Base-by-base conservation (phyloP, 1,140 invertebrate species). In the Diprion similis region DNA sequence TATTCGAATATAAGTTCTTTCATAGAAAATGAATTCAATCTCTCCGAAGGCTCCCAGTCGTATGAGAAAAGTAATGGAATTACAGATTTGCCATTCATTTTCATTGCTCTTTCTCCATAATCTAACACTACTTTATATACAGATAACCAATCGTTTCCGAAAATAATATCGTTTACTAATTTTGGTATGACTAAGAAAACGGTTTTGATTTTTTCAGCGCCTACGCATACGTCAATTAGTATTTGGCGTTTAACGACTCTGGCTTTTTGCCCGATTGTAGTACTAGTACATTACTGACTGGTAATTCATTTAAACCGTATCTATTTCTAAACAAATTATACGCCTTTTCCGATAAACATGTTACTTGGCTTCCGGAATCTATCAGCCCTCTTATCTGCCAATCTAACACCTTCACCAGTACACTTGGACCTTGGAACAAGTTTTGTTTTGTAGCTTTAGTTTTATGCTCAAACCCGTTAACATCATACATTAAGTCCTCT, bases 141-240 rank as follows among this genome's bases (percentile, higher is more conserved):
- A n/a, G 66, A 10, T 10, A 75, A 48, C 73, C 76, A 77, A 66
- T 77, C 73, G 37, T 73, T 70, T 18, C 74, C 74, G 1, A 78
- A n/a, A 8, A 78, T 78, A 4, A 73, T 65, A 0, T 51, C 45
- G 17, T 18, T 68, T 13, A 66, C 17, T 3, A 73, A 68, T 3
- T 65, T 8, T 18, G 67, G 68, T n/a, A 73, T 66, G 6, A 71
- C 19, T 19, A 71, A 68, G n/a, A 74, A 74, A 74, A 71, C 24
- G 3, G 73, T 71, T 19, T 13, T 8, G 18, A 51, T 71, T 3
- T 10, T 71, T 19, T 67, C 11, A 10, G 17, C 6, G 19, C 19
- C 64, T 24, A 74, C 71, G 8, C 6, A 8, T 3, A 74, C 15
- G 3, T 66, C 68, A 10, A 74, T 7, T 9, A 19, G 7, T 13